Conservation (phyloP, 1,140 invertebrate genomes). For the Meloidogyne chitwoodi region DNA sequence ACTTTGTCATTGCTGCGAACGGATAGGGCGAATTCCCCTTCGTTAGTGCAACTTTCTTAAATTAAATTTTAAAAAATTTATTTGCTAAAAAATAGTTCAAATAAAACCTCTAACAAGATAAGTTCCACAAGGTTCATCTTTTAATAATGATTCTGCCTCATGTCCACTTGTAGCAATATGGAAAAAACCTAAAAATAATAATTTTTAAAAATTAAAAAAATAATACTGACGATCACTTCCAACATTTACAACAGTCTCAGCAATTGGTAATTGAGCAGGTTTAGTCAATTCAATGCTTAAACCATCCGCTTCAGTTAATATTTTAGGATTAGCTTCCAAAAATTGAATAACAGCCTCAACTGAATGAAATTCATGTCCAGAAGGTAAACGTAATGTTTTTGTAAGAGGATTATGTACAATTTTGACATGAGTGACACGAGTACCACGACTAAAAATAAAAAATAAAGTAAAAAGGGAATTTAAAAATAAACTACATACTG, state of each 20-base stretch:
- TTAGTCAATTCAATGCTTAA: conserved; percentile 30
- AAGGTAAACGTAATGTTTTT: conserved; percentile 36
- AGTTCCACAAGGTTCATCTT: conserved; percentile 39
- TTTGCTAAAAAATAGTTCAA: neutral
- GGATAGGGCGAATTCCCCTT: conserved; percentile 43
- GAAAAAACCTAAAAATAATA: conserved; percentile 31
- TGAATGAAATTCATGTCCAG: conserved; percentile 40
- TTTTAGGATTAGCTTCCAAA: conserved; percentile 28
- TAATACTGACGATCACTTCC: conserved; percentile 16
- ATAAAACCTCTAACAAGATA: conserved; percentile 36
- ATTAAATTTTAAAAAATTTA: neutral
- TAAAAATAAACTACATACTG: conserved; percentile 22
- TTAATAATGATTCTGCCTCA: conserved; percentile 42
- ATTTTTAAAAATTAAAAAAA: conserved; percentile 24
- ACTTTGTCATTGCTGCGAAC: conserved; percentile 40
- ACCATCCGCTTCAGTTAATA: conserved; percentile 32
- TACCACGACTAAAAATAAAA: conserved; percentile 36
- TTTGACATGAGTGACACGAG: conserved; percentile 44
- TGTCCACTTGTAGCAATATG: conserved; percentile 31
- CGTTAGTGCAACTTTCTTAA: conserved; percentile 10
- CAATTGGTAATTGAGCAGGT: conserved; percentile 34
- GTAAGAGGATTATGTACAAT: conserved; percentile 19
- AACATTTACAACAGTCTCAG: conserved; percentile 35
- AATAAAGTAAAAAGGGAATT: neutral
- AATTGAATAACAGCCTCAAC: conserved; percentile 24